phyloP scores from a whole-genome alignment of 92 coral and sea anemone genomes.

The Epizoanthus stellaris region DNA sequence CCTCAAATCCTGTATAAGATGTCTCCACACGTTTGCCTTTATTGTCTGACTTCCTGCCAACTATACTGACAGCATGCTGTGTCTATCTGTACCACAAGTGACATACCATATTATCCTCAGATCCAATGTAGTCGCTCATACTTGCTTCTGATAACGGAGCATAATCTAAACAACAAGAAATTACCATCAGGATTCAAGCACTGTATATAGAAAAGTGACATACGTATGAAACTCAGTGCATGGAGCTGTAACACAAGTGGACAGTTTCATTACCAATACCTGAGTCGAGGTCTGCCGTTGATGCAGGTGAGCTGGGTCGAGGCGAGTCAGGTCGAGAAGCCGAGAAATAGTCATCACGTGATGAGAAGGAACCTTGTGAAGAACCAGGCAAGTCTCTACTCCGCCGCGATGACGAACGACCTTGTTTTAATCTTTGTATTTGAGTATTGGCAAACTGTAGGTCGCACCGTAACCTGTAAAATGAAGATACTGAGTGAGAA shows the following conservation, averaged over 20 bases:
- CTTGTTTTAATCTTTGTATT: slow-evolving; percentile 94
- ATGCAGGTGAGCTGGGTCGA: slow-evolving; percentile 89
- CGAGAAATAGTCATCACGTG: slow-evolving; percentile 64
- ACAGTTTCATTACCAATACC: slow-evolving; percentile 65
- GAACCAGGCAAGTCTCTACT: slow-evolving; percentile 74
- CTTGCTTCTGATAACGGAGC: slow-evolving; percentile 88
- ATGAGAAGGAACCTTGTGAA: slow-evolving; percentile 56
- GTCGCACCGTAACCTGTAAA: slow-evolving; percentile 84
- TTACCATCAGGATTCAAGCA: neutral
- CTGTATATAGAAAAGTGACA: neutral
- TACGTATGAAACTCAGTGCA: slow-evolving; percentile 16
- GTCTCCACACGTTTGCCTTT: too few species aligned
- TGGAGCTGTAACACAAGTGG: neutral
- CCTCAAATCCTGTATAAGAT: too few species aligned
- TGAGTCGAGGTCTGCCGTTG: slow-evolving; percentile 86
- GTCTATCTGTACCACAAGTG: neutral
- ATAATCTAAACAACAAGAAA: slow-evolving; percentile 65
- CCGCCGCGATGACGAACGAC: slow-evolving; percentile 88
- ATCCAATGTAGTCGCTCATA: slow-evolving; percentile 85
- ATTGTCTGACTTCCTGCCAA: too few species aligned
- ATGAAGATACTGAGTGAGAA: neutral
- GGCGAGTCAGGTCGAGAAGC: slow-evolving; percentile 80
- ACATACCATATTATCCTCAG: slow-evolving; percentile 93
- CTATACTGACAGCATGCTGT: too few species aligned
- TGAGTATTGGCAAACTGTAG: slow-evolving; percentile 94